phyloP scores from a whole-genome alignment of 2,797 vertebrate genomes.

The Eidolon dupreanum region DNA sequence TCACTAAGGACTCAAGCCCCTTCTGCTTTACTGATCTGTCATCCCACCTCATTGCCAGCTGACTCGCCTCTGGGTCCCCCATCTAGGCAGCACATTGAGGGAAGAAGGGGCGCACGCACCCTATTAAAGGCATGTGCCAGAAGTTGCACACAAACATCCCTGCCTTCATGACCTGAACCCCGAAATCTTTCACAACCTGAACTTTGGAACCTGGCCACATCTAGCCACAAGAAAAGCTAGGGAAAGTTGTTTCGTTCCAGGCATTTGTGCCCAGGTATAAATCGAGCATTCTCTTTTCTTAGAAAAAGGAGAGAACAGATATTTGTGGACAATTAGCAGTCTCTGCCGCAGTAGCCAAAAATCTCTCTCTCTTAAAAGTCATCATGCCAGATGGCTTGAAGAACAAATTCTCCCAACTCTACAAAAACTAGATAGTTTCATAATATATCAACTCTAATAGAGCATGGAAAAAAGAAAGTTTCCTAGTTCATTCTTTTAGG shows the following conservation, averaged over 20 bases:
- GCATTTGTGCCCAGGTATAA: neutral
- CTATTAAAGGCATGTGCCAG: neutral
- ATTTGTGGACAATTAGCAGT: neutral
- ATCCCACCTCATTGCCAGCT: neutral
- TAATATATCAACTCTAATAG: neutral
- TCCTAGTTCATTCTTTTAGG: neutral
- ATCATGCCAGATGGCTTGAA: neutral
- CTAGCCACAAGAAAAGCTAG: neutral
- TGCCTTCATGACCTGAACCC: neutral
- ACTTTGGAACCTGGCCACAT: neutral
- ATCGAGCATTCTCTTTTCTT: neutral
- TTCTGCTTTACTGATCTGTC: neutral
- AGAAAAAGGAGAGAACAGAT: neutral
- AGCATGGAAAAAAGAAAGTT: neutral
- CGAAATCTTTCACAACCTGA: neutral
- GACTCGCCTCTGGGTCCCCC: neutral
- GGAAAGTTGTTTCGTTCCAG: neutral
- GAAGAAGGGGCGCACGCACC: neutral
- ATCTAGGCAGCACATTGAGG: neutral
- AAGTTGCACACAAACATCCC: neutral
- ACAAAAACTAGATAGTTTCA: neutral
- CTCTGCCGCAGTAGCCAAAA: neutral
- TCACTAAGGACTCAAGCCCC: fast-evolving
- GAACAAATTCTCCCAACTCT: slow-evolving; percentile 42
- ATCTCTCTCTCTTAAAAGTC: neutral